These are phyloP conservation scores for Caenorhabditis brenneri DNA, from an alignment of 1,140 invertebrate genomes.

Conservation along the genomic window DNA sequence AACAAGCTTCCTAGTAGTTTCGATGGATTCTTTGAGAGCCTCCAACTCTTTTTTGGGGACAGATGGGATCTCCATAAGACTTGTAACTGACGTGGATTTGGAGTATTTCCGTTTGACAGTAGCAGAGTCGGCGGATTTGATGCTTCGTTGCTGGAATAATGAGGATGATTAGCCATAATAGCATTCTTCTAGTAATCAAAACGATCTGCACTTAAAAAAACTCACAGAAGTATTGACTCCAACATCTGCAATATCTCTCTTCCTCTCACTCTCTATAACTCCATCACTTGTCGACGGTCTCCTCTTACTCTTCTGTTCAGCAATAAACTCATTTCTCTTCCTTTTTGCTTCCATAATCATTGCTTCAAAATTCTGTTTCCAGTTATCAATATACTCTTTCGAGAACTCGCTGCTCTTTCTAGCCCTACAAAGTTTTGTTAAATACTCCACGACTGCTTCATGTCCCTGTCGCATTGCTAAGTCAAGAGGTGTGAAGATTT, in stretches of 20 bases:
- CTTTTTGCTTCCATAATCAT: slow-evolving; percentile 52
- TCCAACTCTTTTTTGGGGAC: slow-evolving; percentile 1
- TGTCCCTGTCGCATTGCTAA: slow-evolving; percentile 60
- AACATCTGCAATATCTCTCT: slow-evolving; percentile 13
- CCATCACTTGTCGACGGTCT: background rate
- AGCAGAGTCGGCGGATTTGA: slow-evolving; percentile 15
- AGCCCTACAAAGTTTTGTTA: slow-evolving; percentile 29
- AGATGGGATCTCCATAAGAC: background rate
- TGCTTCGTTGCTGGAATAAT: slow-evolving; percentile 22
- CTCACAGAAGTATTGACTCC: slow-evolving; percentile 43
- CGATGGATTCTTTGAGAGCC: background rate
- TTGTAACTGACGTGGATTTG: slow-evolving; percentile 10
- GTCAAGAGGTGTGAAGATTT: slow-evolving; percentile 62
- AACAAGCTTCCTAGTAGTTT: slow-evolving; percentile 8
- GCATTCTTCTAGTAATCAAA: background rate
- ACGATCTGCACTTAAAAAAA: background rate
- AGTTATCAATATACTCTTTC: slow-evolving; percentile 32
- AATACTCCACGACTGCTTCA: slow-evolving; percentile 62
- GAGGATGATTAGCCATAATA: too few relatives aligned
- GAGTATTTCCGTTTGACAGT: background rate
- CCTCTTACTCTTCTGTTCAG: background rate
- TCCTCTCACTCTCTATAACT: background rate
- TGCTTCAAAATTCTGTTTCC: slow-evolving; percentile 58
- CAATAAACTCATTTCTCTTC: background rate
- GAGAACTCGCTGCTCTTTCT: slow-evolving; percentile 28